Percentiles rank a stretch among this genome's conserved stretches.
These are phyloP conservation scores for Morus bassanus DNA, from an alignment of 2,797 vertebrate genomes.

Conservation along the genomic window DNA sequence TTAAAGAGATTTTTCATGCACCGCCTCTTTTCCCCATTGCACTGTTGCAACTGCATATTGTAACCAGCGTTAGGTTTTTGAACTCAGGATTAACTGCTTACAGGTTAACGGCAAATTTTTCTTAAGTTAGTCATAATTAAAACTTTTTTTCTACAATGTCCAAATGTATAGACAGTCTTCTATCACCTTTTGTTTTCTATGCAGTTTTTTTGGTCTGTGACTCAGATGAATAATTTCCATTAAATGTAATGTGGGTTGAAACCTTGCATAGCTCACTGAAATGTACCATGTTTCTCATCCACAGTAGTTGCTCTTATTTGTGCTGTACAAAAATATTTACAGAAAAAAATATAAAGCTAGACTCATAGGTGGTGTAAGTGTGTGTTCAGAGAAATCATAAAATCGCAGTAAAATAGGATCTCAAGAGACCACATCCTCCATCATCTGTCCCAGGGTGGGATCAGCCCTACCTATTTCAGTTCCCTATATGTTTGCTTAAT, in stretches of 20 bases:
- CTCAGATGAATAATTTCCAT: slow-evolving; percentile 12
- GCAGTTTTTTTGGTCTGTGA: not conserved
- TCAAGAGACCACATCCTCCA: not conserved
- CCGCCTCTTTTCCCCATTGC: not conserved
- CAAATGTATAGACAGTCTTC: not conserved
- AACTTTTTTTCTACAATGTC: not conserved
- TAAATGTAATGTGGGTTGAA: not conserved
- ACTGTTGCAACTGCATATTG: not conserved
- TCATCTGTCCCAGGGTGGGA: not conserved
- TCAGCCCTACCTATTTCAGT: not conserved
- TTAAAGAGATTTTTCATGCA: not conserved
- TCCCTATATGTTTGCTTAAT: not conserved
- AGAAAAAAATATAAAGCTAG: not conserved
- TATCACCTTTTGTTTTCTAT: not conserved
- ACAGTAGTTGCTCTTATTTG: not conserved
- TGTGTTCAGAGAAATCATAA: not conserved
- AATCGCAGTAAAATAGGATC: not conserved
- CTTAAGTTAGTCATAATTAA: not conserved
- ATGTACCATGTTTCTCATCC: not conserved
- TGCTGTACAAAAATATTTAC: not conserved
- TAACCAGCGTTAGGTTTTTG: not conserved
- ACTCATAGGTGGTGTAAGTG: not conserved
- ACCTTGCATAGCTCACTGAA: not conserved
- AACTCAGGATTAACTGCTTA: not conserved
- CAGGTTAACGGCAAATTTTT: not conserved